Evolutionary conservation across 2,797 vertebrate species (phyloP).

Genomic region (Hephaestus fuliginosus): DNA sequence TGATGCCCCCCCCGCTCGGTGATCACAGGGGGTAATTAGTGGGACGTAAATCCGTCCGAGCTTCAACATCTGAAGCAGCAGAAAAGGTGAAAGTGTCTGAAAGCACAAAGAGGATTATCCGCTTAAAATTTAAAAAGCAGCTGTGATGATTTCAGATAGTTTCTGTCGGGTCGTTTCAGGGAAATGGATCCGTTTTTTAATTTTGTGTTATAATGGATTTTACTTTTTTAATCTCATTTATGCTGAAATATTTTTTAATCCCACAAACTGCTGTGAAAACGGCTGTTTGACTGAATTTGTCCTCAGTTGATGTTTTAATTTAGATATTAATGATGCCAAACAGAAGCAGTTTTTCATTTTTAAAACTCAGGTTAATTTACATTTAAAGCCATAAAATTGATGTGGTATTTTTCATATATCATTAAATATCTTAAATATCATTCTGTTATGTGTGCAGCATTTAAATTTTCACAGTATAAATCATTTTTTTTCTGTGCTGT

Average conservation of each 20-base stretch:
- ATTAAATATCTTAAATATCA: neutral
- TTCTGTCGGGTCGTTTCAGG: slow-evolving; percentile 33
- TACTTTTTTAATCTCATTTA: slow-evolving; percentile 25
- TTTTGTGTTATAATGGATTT: slow-evolving; percentile 20
- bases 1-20: neutral
- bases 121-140: slow-evolving; percentile 39
- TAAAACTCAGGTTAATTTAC: slow-evolving; percentile 20
- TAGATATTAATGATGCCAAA: neutral
- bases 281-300: slow-evolving; percentile 21
- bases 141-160: slow-evolving; percentile 39
- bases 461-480: neutral
- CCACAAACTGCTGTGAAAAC: neutral
- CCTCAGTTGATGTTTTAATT: neutral
- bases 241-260: slow-evolving; percentile 14
- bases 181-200: slow-evolving; percentile 8
- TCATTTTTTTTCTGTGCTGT: neutral
- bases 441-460: neutral
- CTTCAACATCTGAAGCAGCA: slow-evolving; percentile 16
- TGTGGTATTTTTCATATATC: neutral
- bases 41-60: neutral
- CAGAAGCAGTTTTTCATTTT: neutral
- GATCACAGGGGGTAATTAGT: slow-evolving; percentile 44
- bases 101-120: slow-evolving; percentile 69
- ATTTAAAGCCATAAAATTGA: neutral
- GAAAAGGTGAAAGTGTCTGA: slow-evolving; percentile 57